Evolutionary conservation across 2,888 invertebrate genomes (phyloP).

Genomic region (Habrosyne pyritoides): DNA sequence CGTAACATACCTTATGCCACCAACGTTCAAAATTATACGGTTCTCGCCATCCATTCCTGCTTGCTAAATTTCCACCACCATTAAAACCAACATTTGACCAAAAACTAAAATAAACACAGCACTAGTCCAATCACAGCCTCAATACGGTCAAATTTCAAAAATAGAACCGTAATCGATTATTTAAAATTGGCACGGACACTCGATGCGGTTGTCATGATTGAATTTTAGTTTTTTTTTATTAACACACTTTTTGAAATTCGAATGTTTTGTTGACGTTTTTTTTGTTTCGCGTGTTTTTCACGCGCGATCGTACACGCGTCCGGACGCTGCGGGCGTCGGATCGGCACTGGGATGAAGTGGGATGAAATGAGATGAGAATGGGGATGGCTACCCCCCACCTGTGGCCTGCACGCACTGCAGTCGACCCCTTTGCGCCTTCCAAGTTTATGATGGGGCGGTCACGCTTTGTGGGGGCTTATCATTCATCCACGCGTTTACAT

Average conservation of each 20-base stretch:
- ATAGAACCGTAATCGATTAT: conserved; percentile 8
- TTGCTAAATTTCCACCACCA: conserved; percentile 37
- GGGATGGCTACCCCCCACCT: conserved; percentile 66
- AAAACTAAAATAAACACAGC: conserved; percentile 39
- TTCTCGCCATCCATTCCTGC: conserved; percentile 93
- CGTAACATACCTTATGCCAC: conserved; percentile 92
- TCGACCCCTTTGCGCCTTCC: conserved; percentile 66
- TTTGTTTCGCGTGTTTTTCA: conserved; percentile 10
- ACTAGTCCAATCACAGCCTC: conserved; percentile 42
- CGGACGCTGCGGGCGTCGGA: conserved; percentile 43
- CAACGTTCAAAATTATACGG: conserved; percentile 96
- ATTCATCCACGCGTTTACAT: not conserved
- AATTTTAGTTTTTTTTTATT: not conserved
- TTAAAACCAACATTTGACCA: conserved; percentile 45
- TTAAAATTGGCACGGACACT: conserved; percentile 21
- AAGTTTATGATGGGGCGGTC: conserved; percentile 47
- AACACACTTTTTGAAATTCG: conserved; percentile 11
- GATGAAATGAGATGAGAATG: conserved; percentile 36
- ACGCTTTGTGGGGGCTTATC: conserved; percentile 1
- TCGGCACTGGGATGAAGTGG: conserved; percentile 48
- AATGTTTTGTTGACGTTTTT: conserved; percentile 1
- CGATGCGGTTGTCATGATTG: conserved; percentile 15
- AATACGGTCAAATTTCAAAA: conserved; percentile 15
- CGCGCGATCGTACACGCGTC: conserved; percentile 35
- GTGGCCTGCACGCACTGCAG: conserved; percentile 80